phyloP scores from a whole-genome alignment of 2,113 vertebrate genomes.

The Coracopsis vasa region DNA sequence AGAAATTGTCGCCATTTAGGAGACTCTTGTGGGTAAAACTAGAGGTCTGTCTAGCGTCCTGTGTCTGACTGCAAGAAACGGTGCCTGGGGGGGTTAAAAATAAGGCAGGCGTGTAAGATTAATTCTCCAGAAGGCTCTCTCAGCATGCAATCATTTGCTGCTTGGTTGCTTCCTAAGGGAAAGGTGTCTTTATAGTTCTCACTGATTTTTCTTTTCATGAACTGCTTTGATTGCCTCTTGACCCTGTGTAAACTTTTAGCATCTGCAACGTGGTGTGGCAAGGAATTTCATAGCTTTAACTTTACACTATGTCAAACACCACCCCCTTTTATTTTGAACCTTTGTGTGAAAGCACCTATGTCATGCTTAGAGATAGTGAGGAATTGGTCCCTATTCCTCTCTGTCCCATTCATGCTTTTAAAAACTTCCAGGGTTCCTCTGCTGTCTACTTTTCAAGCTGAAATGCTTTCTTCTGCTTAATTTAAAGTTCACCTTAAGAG shows the following conservation, averaged over 20 bases:
- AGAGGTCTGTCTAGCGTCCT: not conserved
- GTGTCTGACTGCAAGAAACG: not conserved
- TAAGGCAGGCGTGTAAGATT: not conserved
- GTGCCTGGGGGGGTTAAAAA: not conserved
- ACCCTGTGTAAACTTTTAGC: not conserved
- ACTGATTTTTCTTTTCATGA: not conserved
- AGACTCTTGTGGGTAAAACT: not conserved
- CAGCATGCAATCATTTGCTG: not conserved
- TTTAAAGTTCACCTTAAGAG: not conserved
- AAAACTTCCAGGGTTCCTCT: not conserved
- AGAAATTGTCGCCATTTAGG: not conserved
- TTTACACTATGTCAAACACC: not conserved
- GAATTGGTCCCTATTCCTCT: not conserved
- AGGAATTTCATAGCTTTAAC: not conserved
- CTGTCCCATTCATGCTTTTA: not conserved
- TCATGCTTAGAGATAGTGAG: not conserved
- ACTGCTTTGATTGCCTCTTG: not conserved
- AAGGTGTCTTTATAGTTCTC: not conserved
- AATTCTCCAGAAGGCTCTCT: not conserved
- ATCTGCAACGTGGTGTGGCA: not conserved
- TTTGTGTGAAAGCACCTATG: fast-evolving
- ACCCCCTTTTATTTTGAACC: not conserved
- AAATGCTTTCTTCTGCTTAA: not conserved
- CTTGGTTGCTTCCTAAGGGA: not conserved
- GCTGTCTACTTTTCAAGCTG: not conserved